These are phyloP conservation scores for Chaetoderma sp. DNA, from an alignment of 2,888 invertebrate genomes.

Conservation along the genomic window DNA sequence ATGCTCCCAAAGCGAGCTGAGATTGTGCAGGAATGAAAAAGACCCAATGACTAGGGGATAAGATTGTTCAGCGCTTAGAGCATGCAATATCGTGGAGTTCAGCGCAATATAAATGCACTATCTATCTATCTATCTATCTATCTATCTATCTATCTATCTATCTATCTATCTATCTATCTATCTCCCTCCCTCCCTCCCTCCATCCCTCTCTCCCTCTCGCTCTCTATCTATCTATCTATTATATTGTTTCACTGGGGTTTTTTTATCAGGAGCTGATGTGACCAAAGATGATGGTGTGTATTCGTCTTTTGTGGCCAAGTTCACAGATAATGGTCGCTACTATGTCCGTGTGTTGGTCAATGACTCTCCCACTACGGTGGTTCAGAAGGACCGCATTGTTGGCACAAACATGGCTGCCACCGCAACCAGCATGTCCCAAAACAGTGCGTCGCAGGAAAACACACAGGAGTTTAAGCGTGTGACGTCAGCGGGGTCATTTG, in stretches of 20 bases:
- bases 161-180: too few species aligned
- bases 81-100: too few species aligned
- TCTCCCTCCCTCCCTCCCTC: too few species aligned
- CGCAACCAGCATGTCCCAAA: background rate
- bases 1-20: too few species aligned
- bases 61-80: too few species aligned
- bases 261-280: constrained; percentile 75
- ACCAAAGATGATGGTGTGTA: constrained; percentile 78
- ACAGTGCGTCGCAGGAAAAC: background rate
- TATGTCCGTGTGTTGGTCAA: constrained; percentile 58
- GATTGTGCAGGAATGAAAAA: too few species aligned
- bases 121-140: too few species aligned
- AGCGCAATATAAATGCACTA: too few species aligned
- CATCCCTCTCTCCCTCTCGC: too few species aligned
- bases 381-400: constrained; percentile 5
- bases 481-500: constrained; percentile 71
- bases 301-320: constrained; percentile 75
- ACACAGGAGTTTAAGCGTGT: constrained; percentile 69
- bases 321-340: constrained; percentile 60
- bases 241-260: background rate
- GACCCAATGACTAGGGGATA: too few species aligned
- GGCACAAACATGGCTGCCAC: constrained; percentile 26
- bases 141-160: too few species aligned
- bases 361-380: constrained; percentile 31
- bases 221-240: too few species aligned